A percentile compares a stretch with the other conserved stretches of the same genome.
Evolutionary conservation across 1,140 invertebrate genomes (phyloP).

Genomic region (Dendrolimus kikuchii): DNA sequence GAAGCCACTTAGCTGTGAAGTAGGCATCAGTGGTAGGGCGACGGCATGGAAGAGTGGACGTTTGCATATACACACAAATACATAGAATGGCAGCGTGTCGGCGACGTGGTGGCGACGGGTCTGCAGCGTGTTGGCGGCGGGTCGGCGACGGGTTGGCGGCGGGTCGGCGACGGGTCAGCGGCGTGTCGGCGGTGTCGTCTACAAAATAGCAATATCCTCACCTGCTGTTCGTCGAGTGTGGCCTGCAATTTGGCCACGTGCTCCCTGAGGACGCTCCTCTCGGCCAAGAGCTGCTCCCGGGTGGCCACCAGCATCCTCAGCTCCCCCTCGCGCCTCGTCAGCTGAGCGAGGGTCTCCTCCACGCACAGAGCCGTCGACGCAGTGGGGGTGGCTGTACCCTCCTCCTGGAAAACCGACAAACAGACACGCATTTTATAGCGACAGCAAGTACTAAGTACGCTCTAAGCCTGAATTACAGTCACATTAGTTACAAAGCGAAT

Average conservation of each 20-base stretch:
- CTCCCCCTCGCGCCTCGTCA: slow-evolving; percentile 39
- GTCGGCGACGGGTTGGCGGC: not conserved
- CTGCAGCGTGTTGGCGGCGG: too few relatives aligned
- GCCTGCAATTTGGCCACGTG: slow-evolving; percentile 17
- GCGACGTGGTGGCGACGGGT: not conserved
- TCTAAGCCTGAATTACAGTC: too few relatives aligned
- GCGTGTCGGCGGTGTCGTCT: slow-evolving; percentile 1
- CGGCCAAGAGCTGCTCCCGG: slow-evolving; percentile 21
- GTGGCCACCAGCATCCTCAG: slow-evolving; percentile 22
- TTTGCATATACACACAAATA: not conserved
- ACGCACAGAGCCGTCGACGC: slow-evolving; percentile 19
- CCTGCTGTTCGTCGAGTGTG: slow-evolving; percentile 21
- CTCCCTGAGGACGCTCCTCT: slow-evolving; percentile 24
- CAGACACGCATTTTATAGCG: too few relatives aligned
- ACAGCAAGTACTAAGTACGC: too few relatives aligned
- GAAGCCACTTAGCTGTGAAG: too few relatives aligned
- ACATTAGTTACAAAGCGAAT: not conserved
- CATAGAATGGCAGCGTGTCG: not conserved
- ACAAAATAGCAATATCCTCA: slow-evolving; percentile 1
- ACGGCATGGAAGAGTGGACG: not conserved
- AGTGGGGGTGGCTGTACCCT: slow-evolving; percentile 3
- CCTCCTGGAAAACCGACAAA: slow-evolving; percentile 9
- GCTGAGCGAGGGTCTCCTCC: slow-evolving; percentile 36
- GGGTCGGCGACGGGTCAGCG: not conserved
- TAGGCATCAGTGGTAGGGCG: not conserved